Evolutionary conservation across 2,797 vertebrate genomes (phyloP), one percentile per base, ranked within the genome.

Genomic region (Lithobates sylvaticus): DNA sequence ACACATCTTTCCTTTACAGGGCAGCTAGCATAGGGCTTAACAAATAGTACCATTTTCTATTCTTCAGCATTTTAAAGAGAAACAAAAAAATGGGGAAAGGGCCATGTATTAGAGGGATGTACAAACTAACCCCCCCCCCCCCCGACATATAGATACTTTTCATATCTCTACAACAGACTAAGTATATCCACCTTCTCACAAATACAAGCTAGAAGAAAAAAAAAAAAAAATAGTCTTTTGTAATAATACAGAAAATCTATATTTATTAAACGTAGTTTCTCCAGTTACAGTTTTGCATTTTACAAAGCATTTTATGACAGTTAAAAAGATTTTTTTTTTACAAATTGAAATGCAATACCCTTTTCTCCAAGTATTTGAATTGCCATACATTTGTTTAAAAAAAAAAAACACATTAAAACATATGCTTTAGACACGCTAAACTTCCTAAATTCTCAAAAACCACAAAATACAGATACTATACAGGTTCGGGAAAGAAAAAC

Each of bases 391-490:
- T 96, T 94, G 93, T 94, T 96, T 96, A 95, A 96, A 96, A 67
- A 67, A 67, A 95, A 67, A 67, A 67, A 67, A 67, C 27, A 67
- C 94, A 96, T 95, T 94, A 96, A 87, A 96, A 96, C 94, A 92
- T 94, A 94, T 94, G 93, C 94, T 94, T 95, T 92, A 89, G 95
- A 96, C 95, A 95, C 96, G 97, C 98, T 86, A 86, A 97, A 98
- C 97, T 95, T 96, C 97, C 97, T 99, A 99, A 98, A 98, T 97
- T 98, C 96, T 98, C 96, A 97, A 98, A 87, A 98, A 99, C 97
- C 94, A 97, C 95, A 97, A 99, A 99, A 98, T 99, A 99, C 98
- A 98, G 98, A 97, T 97, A 97, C 94, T 97, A 96, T 97, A 99
- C 97, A 99, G 96, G 97, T 96, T 92, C 94, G 94, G 92, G 93